Evolutionary conservation across 2,888 invertebrate genomes (phyloP).

Genomic region (Eristalis arbustorum): DNA sequence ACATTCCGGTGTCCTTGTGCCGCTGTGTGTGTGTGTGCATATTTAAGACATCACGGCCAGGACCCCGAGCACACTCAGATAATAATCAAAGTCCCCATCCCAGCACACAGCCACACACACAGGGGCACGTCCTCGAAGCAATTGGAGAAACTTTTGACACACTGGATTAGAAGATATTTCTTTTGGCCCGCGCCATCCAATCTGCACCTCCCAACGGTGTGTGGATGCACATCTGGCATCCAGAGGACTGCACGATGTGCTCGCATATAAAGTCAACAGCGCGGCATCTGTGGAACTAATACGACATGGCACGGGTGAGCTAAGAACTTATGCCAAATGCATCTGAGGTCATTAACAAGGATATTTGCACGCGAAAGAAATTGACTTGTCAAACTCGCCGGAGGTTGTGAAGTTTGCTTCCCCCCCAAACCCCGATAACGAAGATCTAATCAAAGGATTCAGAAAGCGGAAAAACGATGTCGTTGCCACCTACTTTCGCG

Average conservation of each 20-base stretch:
- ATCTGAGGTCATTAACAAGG: conserved; percentile 9
- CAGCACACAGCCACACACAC: not conserved
- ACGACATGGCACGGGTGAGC: conserved; percentile 13
- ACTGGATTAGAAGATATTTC: conserved; percentile 30
- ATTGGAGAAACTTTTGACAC: conserved; percentile 25
- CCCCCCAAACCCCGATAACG: conserved; percentile 23
- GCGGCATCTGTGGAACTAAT: not conserved
- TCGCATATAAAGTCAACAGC: not conserved
- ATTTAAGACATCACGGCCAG: conserved; percentile 18
- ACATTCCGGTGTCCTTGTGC: conserved; percentile 27
- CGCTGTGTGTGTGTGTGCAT: conserved; percentile 16
- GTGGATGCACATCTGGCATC: not conserved
- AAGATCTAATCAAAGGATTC: conserved; percentile 50
- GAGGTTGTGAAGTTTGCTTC: conserved; percentile 27
- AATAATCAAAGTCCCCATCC: conserved; percentile 43
- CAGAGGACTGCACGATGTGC: not conserved
- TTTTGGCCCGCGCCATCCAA: not conserved
- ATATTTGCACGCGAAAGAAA: conserved; percentile 9
- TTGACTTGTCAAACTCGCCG: conserved; percentile 24
- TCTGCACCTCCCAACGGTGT: not conserved
- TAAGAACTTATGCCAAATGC: conserved; percentile 33
- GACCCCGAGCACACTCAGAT: conserved; percentile 45
- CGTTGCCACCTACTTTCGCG: conserved; percentile 15
- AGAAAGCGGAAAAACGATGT: conserved; percentile 45
- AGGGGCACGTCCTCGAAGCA: conserved; percentile 2